These are phyloP conservation scores for Loriculus beryllinus DNA, from an alignment of 2,797 vertebrate species.

Conservation along the genomic window DNA sequence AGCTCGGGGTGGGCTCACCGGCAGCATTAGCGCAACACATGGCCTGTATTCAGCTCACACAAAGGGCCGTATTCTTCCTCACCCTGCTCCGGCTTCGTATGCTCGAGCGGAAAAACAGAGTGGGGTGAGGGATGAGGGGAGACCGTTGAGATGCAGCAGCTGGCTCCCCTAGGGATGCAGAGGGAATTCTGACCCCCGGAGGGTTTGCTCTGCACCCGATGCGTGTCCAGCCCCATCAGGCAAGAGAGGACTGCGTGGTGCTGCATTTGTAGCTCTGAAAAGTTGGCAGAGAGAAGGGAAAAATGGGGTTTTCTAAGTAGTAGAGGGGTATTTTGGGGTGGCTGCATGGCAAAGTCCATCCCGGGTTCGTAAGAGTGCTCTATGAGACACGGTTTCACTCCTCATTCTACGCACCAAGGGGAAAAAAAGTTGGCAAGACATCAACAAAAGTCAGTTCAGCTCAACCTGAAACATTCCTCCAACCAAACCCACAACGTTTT, in stretches of 20 bases:
- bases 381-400: accelerated
- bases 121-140: neutral
- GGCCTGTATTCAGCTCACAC: conserved; percentile 80
- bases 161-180: neutral
- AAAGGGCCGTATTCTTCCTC: conserved; percentile 81
- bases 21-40: conserved; percentile 85
- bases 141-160: conserved; percentile 14
- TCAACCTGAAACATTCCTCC: neutral
- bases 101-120: conserved; percentile 17
- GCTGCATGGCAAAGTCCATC: neutral
- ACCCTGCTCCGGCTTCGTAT: neutral
- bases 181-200: neutral
- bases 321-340: neutral
- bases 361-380: neutral
- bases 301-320: neutral
- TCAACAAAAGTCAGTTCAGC: neutral
- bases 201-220: accelerated
- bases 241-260: neutral
- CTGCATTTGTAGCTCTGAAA: accelerated
- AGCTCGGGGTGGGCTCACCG: conserved; percentile 82
- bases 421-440: neutral
- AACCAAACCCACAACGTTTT: neutral
- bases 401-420: neutral
- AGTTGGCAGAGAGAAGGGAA: neutral
- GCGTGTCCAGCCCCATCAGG: neutral